phyloP scores from a whole-genome alignment of 2,888 invertebrate genomes.

The Ectropis crepuscularia region DNA sequence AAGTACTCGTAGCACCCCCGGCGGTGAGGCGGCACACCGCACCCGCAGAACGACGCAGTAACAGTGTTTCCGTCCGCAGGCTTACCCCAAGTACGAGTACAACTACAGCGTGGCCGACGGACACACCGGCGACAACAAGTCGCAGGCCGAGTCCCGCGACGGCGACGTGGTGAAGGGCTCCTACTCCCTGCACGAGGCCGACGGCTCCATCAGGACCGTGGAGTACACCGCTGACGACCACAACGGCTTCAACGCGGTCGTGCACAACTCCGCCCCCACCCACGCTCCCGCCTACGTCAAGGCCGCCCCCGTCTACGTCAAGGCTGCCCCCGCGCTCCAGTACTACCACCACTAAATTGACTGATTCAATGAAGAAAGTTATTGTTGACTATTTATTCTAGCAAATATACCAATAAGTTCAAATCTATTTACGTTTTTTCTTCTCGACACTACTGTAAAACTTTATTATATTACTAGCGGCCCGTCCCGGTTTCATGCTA shows the following conservation, averaged over 20 bases:
- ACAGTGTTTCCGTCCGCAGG: conserved; percentile 47
- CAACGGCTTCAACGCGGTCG: conserved; percentile 77
- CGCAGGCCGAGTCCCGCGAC: conserved; percentile 80
- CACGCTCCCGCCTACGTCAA: conserved; percentile 44
- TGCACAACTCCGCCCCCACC: conserved; percentile 66
- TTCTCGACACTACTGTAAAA: no score
- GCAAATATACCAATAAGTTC: conserved; percentile 49
- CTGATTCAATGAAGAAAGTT: conserved; percentile 31
- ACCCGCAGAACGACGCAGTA: background rate
- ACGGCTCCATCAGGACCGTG: conserved; percentile 83
- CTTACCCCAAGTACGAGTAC: conserved; percentile 80
- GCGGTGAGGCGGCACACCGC: background rate
- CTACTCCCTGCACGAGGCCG: conserved; percentile 83
- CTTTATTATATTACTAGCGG: no score
- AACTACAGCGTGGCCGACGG: conserved; percentile 83
- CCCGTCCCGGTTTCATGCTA: no score
- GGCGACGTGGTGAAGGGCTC: conserved; percentile 83
- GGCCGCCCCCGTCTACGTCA: conserved; percentile 60
- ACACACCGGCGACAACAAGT: conserved; percentile 84
- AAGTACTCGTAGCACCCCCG: background rate
- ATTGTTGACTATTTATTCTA: conserved; percentile 54
- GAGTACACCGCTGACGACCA: conserved; percentile 83
- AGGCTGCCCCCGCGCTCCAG: conserved; percentile 62
- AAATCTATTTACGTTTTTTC: background rate
- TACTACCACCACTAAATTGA: conserved; percentile 63